Base-by-base conservation (phyloP, 2,113 vertebrate species). In the Spermophilus dauricus region DNA sequence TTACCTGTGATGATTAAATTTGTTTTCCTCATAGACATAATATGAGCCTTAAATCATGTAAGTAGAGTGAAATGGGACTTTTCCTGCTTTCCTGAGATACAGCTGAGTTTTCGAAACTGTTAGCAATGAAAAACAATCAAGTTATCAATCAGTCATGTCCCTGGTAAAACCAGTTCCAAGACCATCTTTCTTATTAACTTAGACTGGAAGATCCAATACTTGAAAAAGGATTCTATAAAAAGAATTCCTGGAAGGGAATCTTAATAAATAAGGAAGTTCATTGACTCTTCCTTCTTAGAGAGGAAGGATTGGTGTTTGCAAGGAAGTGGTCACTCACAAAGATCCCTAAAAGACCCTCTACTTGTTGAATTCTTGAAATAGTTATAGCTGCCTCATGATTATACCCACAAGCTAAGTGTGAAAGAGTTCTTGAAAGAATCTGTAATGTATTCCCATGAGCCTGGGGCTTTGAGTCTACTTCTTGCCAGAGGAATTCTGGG, bases 1-100 rank as follows among this genome's bases (percentile, higher is more conserved):
- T 96, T 93, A 91, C 86, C 11, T 83, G 51, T 16, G n/a, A 91
- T 83, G 28, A 94, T 70, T 81, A 45, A 92, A 73, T 89, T 32
- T 10, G 34, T 7, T 89, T 63, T 86, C 56, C 37, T 81, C 9
- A 1, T 4, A 87, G 83, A 93, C 63, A 93, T 89, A 72, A 82
- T 16, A 0, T 56, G 12, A 93, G 13, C 2, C 78, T 93, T 86
- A 72, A 93, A 80, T 85, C 14, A 92, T 58, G 1, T 53, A 78
- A 91, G 48, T 88, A 80, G 45, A 90, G 42, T 84, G 70, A 97
- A 93, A 32, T 81, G 42, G 56, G 22, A 81, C n/a, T 86, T 89
- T 93, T 82, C 18, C 32, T 93, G 37, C 95, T 95, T 82, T 86
- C 42, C 39, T 76, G 63, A 10, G 94, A 89, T 86, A n/a, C 4